Base-by-base conservation (phyloP, 2,888 invertebrate species). In the Mimachlamys varia region DNA sequence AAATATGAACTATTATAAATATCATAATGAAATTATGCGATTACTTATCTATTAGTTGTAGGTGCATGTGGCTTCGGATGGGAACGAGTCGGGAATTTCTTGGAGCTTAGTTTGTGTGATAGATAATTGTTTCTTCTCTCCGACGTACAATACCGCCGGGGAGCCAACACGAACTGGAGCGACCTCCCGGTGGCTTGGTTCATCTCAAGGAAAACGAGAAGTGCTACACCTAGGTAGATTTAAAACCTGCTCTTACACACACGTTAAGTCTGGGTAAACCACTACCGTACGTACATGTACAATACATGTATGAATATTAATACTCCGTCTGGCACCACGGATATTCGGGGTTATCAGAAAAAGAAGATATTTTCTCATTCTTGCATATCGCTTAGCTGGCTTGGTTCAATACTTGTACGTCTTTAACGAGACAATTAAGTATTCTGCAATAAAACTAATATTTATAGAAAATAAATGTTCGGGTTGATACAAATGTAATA, bases 1-100 rank as follows among this genome's bases (percentile, higher is more conserved):
- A 76, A 76, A 76, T 76, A 76, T 76, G 27, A 76, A 76, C 76
- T 76, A 76, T 76, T 27, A 76, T 76, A 76, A 76, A 76, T 76
- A 33, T 33, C 76, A 76, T 76, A 76, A 76, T 76, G 76, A 76
- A 76, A 76, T 76, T 76, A 76, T 76, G 76, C 33, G 27, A 33
- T 76, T 76, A 76, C 76, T 27, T 27, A 10, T 19, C 76, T 76
- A 33, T 76, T 76, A 76, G 76, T 76, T 7, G 33, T 22, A 33
- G 27, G 76, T 33, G 19, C 76, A 33, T 76, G 33, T 33, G 76
- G 76, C 76, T 76, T 76, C 33, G 76, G 76, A 76, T 76, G 76
- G 76, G 33, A 33, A 76, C 7, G 76, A 76, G 7, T 7, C 33
- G 5, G 33, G 33, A 76, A 33, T 76, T 76, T 76, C 76, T 76